phyloP scores from a whole-genome alignment of 2,113 vertebrate species.

The Hirundichthys speculiger region DNA sequence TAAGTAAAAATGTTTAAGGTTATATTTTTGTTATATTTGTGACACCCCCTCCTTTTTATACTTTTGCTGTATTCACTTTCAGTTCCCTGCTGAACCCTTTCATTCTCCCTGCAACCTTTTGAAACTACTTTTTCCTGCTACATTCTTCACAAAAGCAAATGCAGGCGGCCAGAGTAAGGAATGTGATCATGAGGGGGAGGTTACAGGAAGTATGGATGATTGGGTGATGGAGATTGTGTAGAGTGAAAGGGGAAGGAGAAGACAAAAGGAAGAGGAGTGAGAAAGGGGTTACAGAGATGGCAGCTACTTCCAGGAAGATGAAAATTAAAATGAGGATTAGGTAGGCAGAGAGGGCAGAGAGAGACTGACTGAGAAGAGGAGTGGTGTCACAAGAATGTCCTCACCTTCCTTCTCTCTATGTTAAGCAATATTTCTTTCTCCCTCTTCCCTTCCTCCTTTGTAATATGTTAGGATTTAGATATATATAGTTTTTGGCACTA shows the following conservation, averaged over 20 bases:
- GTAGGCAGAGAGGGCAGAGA: slow-evolving; percentile 39
- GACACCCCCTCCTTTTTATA: too few species aligned
- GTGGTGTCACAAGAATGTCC: slow-evolving; percentile 46
- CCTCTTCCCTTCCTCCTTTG: slow-evolving; percentile 13
- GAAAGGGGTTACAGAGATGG: slow-evolving; percentile 49
- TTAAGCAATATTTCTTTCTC: slow-evolving; percentile 46
- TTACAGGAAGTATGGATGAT: slow-evolving; percentile 1
- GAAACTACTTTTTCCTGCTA: not conserved
- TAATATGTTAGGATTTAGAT: too few species aligned
- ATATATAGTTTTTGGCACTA: too few species aligned
- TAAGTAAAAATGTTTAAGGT: too few species aligned
- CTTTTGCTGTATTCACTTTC: not conserved
- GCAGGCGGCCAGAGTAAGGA: not conserved
- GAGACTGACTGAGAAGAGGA: slow-evolving; percentile 31
- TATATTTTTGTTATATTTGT: too few species aligned
- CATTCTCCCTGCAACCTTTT: not conserved
- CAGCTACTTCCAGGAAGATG: slow-evolving; percentile 46
- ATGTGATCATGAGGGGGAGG: not conserved
- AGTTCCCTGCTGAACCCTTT: not conserved
- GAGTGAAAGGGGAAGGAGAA: slow-evolving; percentile 12
- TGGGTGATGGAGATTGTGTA: slow-evolving; percentile 33
- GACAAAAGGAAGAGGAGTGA: slow-evolving; percentile 20
- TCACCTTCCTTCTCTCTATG: slow-evolving; percentile 46
- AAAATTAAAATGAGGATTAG: slow-evolving; percentile 67
- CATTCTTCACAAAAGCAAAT: too few species aligned